Evolutionary conservation across 37 sponge, comb jelly and placozoan species (phyloP).

Genomic region (Diacarnus erythraeanus): DNA sequence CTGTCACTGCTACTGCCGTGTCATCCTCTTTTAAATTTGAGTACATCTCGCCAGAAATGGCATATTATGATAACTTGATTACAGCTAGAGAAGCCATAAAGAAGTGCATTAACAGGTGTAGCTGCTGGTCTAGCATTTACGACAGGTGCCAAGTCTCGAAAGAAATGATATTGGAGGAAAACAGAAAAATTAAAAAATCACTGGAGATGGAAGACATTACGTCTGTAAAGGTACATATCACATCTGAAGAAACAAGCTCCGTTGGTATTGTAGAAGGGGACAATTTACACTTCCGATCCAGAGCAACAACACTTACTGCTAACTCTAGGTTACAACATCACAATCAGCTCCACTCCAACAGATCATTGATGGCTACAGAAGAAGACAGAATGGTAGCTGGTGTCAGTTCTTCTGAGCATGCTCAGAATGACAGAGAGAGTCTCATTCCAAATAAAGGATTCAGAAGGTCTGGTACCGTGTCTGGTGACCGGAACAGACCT

Average conservation of each 20-base stretch:
- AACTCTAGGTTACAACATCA: background rate
- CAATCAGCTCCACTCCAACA: background rate
- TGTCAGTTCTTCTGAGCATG: constrained; percentile 1
- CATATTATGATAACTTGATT: constrained; percentile 40
- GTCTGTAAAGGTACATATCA: background rate
- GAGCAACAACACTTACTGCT: constrained; percentile 20
- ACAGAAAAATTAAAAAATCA: constrained; percentile 2
- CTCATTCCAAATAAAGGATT: background rate
- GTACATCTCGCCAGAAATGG: constrained; percentile 40
- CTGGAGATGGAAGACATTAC: constrained; percentile 50
- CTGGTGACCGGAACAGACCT: background rate
- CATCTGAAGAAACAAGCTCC: constrained; percentile 5
- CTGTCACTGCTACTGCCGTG: background rate
- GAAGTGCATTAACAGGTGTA: constrained; percentile 48
- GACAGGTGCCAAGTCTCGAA: constrained; percentile 24
- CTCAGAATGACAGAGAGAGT: background rate
- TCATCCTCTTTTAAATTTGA: constrained; percentile 22
- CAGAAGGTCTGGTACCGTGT: constrained; percentile 1
- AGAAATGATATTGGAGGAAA: constrained; percentile 3
- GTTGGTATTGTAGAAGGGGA: background rate
- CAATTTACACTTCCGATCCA: constrained; percentile 1
- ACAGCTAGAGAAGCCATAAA: constrained; percentile 45
- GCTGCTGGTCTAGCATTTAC: constrained; percentile 70
- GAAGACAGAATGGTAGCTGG: background rate
- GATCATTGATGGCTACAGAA: background rate